These are phyloP conservation scores for Cotesia typhae DNA, from an alignment of 1,140 invertebrate genomes.

Conservation along the genomic window DNA sequence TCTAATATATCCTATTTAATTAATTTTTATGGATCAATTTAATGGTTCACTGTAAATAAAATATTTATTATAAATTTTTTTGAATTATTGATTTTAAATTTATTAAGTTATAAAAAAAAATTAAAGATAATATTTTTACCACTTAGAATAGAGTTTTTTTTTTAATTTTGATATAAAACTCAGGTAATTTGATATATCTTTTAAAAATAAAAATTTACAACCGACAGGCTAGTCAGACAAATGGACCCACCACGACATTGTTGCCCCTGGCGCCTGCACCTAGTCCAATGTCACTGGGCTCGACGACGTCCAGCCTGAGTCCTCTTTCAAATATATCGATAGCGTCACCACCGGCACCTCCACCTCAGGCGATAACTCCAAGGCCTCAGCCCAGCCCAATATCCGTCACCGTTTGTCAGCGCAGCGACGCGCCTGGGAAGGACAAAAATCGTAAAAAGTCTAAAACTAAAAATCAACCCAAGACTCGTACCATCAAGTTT, in stretches of 20 bases:
- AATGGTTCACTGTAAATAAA: background rate
- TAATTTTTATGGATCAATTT: constrained; percentile 11
- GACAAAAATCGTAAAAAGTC: constrained; percentile 89
- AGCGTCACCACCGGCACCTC: constrained; percentile 68
- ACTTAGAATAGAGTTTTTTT: too few relatives aligned
- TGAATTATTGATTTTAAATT: too few relatives aligned
- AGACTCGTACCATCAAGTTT: constrained; percentile 94
- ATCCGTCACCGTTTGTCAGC: constrained; percentile 56
- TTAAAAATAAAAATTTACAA: constrained; percentile 15
- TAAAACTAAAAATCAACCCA: constrained; percentile 88
- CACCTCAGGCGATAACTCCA: constrained; percentile 65
- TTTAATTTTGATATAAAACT: too few relatives aligned
- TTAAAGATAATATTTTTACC: too few relatives aligned
- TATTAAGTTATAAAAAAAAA: background rate
- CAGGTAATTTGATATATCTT: background rate
- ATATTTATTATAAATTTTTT: background rate
- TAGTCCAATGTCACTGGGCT: constrained; percentile 72
- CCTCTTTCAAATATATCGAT: constrained; percentile 74
- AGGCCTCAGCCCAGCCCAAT: constrained; percentile 68
- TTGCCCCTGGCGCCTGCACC: constrained; percentile 67
- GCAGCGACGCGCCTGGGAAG: constrained; percentile 77
- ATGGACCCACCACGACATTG: constrained; percentile 56
- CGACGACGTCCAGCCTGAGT: constrained; percentile 75
- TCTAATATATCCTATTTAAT: background rate
- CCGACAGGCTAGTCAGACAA: constrained; percentile 57